phyloP scores from a whole-genome alignment of 2,113 vertebrate genomes.

The Eulacestoma nigropectus region DNA sequence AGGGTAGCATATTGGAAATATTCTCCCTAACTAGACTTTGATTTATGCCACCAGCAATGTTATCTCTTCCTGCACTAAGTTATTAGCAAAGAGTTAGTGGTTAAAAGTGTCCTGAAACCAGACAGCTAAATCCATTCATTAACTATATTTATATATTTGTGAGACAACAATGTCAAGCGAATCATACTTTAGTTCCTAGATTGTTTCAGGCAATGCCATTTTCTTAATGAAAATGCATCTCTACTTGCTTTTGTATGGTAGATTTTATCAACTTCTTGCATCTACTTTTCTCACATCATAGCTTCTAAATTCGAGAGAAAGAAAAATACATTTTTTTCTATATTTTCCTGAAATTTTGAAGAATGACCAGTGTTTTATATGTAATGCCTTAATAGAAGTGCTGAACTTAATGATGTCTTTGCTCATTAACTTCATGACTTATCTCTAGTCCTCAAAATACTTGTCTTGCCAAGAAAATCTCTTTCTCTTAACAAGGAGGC shows the following conservation, averaged over 20 bases:
- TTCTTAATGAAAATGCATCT: not conserved
- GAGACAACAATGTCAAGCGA: not conserved
- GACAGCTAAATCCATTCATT: not conserved
- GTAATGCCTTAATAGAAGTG: not conserved
- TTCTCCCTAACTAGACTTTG: not conserved
- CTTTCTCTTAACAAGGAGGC: not conserved
- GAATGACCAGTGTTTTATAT: not conserved
- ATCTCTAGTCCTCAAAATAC: not conserved
- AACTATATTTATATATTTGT: not conserved
- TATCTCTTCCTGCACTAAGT: not conserved
- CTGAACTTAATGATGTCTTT: not conserved
- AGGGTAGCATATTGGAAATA: not conserved
- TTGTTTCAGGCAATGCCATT: not conserved
- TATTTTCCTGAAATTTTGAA: not conserved
- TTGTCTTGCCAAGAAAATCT: not conserved
- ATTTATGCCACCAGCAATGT: not conserved
- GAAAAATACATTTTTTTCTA: not conserved
- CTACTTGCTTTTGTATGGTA: not conserved
- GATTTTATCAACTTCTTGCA: not conserved
- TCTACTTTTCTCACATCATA: not conserved
- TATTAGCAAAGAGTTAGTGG: constrained; percentile 1
- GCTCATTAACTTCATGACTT: not conserved
- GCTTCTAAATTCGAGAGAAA: not conserved
- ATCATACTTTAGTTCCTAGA: not conserved
- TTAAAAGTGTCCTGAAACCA: constrained; percentile 15